Base-by-base conservation (phyloP, 2,888 invertebrate species). In the Sminthurides aquaticus region DNA sequence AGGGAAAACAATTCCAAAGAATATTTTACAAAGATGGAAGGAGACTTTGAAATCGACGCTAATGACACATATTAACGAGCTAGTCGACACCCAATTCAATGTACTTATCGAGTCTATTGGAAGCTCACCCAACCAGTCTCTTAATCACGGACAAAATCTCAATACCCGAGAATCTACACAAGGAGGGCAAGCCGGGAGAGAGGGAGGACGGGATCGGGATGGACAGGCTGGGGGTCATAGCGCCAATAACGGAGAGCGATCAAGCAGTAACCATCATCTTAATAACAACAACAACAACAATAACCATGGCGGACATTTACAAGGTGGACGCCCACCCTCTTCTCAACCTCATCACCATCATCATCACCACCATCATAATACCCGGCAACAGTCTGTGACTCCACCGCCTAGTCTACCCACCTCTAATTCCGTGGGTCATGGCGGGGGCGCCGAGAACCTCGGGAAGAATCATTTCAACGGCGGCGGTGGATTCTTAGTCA, bases 121-220 rank as follows among this genome's bases (percentile, higher is more conserved):
- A 1, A 55, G 15, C 25, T 49, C 48, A n/a, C 49, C 60, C 8
- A 15, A 28, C 52, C 58, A 48, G 28, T 34, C 43, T 34, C 22
- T 24, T 28, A 29, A 58, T 34, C 27, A 58, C 29, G 22, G 27
- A 27, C 60, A 60, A 52, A 20, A 3, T 20, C 25, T 22, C 43
- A 58, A 43, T 43, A 43, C 29, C 34, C 29, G 15, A 22, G 43
- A 34, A 22, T 43, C 20, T 22, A 29, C n/a, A 11, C 24, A 56
- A 22, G 20, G 22, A 54, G 25, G 81, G 70, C 79, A 79, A 65
- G 74, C 73, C 58, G 43, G 43, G 15, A 34, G 43, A 34, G 43
- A 34, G 8, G 43, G 43, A 34, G 43, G 43, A 34, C 43, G 43
- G 43, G 43, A 34, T 34, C 43, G 43, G 8, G 43, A 34, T 15